Percentiles rank a stretch among this genome's conserved stretches.
phyloP scores from a whole-genome alignment of 30 jellyfish, hydroid and myxozoan species.

The Turritopsis dohrnii region DNA sequence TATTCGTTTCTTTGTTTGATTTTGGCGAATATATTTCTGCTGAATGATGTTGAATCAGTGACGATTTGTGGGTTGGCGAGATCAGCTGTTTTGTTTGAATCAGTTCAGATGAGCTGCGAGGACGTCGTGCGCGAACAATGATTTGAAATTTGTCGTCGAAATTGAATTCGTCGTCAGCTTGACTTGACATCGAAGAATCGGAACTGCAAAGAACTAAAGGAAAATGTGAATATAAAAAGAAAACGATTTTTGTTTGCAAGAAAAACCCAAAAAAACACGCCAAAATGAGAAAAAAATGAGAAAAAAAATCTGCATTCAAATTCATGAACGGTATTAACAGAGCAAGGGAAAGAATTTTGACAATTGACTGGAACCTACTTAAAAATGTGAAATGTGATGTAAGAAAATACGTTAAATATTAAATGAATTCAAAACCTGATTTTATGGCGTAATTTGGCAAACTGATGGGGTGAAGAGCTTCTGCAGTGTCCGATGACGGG shows the following conservation, averaged over 20 bases:
- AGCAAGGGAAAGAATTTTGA: too few species aligned
- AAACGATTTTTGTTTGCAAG: too few species aligned
- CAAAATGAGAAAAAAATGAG: too few species aligned
- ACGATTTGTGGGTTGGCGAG: not conserved
- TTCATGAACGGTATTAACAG: too few species aligned
- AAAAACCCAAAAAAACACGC: not conserved
- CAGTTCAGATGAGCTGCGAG: not conserved
- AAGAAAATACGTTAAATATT: too few species aligned
- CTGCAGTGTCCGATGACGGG: not conserved
- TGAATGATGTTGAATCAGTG: not conserved
- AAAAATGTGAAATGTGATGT: too few species aligned
- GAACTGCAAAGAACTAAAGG: conserved; percentile 1
- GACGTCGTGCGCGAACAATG: conserved; percentile 12
- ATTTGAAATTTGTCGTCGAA: not conserved
- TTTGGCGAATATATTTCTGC: not conserved
- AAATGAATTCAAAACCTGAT: not conserved
- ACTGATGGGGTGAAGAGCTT: not conserved
- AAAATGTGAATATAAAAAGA: not conserved
- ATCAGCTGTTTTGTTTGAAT: not conserved
- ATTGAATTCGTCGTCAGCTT: not conserved
- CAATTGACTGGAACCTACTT: too few species aligned
- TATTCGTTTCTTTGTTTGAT: not conserved
- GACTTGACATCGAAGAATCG: not conserved
- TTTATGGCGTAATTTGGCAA: not conserved
- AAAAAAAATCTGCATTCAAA: too few species aligned